A percentile compares a stretch with the other conserved stretches of the same genome.
These are phyloP conservation scores for Drosophila anomelani DNA, from an alignment of 2,888 invertebrate genomes.

Conservation along the genomic window DNA sequence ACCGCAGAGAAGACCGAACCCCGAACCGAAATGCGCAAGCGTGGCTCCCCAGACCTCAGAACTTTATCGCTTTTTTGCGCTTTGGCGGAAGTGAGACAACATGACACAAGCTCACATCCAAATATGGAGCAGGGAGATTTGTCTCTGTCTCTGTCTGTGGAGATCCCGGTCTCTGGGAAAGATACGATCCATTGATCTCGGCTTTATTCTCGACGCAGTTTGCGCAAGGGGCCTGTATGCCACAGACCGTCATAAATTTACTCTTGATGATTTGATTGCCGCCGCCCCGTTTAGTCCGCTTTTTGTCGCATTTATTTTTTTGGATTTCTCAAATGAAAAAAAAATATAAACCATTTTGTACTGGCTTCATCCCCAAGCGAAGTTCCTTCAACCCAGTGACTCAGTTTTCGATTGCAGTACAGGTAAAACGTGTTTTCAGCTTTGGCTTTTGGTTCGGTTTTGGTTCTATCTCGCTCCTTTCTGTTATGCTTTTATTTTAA, in stretches of 20 bases:
- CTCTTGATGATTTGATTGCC: slow-evolving; percentile 38
- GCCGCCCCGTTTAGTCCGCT: slow-evolving; percentile 4
- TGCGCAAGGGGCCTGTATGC: slow-evolving; percentile 28
- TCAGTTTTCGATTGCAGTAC: slow-evolving; percentile 51
- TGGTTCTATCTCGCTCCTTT: slow-evolving; percentile 1
- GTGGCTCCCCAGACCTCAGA: slow-evolving; percentile 51
- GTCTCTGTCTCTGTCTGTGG: slow-evolving; percentile 6
- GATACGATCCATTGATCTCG: slow-evolving; percentile 39
- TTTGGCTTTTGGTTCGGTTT: slow-evolving; percentile 9
- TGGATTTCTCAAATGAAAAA: slow-evolving; percentile 1
- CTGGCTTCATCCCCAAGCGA: slow-evolving; percentile 35
- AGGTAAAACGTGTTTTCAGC: slow-evolving; percentile 71
- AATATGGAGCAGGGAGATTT: slow-evolving; percentile 53
- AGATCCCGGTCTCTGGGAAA: slow-evolving; percentile 11
- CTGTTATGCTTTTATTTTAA: slow-evolving; percentile 42
- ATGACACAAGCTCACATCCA: slow-evolving; percentile 6
- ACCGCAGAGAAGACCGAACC: slow-evolving; percentile 3
- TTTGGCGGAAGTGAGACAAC: not conserved
- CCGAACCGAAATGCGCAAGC: slow-evolving; percentile 56
- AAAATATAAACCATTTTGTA: slow-evolving; percentile 16
- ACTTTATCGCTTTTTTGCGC: slow-evolving; percentile 28
- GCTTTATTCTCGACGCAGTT: slow-evolving; percentile 41
- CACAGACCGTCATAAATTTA: slow-evolving; percentile 36
- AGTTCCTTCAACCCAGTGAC: slow-evolving; percentile 75
- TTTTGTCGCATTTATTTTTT: slow-evolving; percentile 6